A percentile compares a stretch with the other conserved stretches of the same genome.
Conservation (phyloP, 2,888 invertebrate species). For the Ectemnius lituratus region DNA sequence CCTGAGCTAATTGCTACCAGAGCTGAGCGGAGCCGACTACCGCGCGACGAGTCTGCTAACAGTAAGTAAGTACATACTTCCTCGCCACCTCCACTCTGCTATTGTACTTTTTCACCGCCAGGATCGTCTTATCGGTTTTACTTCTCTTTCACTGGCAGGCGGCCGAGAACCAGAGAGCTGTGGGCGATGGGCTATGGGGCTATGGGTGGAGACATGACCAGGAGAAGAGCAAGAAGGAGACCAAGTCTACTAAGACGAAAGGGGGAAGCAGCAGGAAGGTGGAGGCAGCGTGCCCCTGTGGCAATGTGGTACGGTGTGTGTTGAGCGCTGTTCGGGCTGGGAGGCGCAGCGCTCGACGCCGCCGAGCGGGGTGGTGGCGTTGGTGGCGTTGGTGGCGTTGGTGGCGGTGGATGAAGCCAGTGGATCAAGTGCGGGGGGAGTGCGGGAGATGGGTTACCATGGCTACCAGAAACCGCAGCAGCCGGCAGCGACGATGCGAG, state of each 20-base stretch:
- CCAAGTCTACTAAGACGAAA: no score
- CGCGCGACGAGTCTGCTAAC: conserved; percentile 14
- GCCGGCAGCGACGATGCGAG: conserved; percentile 73
- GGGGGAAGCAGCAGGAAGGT: conserved; percentile 55
- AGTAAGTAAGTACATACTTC: conserved; percentile 39
- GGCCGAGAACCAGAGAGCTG: no score
- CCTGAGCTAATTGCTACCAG: no score
- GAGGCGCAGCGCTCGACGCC: no score
- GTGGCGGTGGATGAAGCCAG: conserved; percentile 9
- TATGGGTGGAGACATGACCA: conserved; percentile 48
- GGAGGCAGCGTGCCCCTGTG: conserved; percentile 54
- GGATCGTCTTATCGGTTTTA: no score
- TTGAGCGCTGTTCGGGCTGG: no score
- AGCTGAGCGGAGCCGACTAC: no score
- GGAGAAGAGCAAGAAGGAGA: conserved; percentile 25
- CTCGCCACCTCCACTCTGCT: no score
- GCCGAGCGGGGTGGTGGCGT: conserved; percentile 51
- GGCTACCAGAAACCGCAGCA: conserved; percentile 75
- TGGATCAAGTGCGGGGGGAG: conserved; percentile 55
- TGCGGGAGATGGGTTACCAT: conserved; percentile 72
- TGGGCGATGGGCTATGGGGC: conserved; percentile 71
- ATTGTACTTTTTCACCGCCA: no score
- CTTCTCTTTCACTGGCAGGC: conserved; percentile 24
- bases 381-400: conserved; percentile 47
- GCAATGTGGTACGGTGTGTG: conserved; percentile 50